These are phyloP conservation scores for Cebidichthys violaceus DNA, from an alignment of 2,113 vertebrate genomes.

Conservation along the genomic window DNA sequence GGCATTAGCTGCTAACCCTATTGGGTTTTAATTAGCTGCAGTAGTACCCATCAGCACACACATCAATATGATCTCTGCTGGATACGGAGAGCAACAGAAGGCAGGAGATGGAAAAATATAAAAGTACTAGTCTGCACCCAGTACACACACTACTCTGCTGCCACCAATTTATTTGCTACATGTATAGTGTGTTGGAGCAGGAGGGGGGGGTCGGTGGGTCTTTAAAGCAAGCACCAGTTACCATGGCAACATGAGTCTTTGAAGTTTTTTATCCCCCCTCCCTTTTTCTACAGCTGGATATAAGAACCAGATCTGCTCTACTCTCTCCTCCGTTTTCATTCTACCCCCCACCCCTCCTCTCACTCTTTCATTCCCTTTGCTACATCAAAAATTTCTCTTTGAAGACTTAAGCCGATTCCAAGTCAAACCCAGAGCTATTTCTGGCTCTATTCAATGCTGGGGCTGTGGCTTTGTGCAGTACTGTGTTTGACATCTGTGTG, in stretches of 20 bases:
- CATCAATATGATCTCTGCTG: conserved; percentile 63
- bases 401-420: conserved; percentile 85
- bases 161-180: conserved; percentile 61
- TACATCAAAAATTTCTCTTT: conserved; percentile 81
- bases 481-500: conserved; percentile 67
- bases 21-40: conserved; percentile 68
- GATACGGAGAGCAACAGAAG: conserved; percentile 31
- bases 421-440: conserved; percentile 82
- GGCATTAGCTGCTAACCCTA: conserved; percentile 50
- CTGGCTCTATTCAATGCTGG: conserved; percentile 74
- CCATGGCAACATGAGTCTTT: conserved; percentile 83
- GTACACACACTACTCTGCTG: conserved; percentile 42
- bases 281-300: conserved; percentile 75
- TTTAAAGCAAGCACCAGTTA: conserved; percentile 79
- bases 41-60: conserved; percentile 59
- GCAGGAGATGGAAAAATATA: background rate
- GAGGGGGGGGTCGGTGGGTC: conserved; percentile 56
- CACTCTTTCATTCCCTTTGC: conserved; percentile 67
- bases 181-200: conserved; percentile 38
- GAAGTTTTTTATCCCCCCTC: conserved; percentile 70
- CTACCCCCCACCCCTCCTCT: conserved; percentile 1
- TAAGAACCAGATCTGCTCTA: conserved; percentile 74
- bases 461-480: conserved; percentile 66
- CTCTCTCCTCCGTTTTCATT: conserved; percentile 26
- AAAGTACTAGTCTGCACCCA: conserved; percentile 37